phyloP scores from a whole-genome alignment of 2,888 invertebrate species.

The Bombyx huttoni region DNA sequence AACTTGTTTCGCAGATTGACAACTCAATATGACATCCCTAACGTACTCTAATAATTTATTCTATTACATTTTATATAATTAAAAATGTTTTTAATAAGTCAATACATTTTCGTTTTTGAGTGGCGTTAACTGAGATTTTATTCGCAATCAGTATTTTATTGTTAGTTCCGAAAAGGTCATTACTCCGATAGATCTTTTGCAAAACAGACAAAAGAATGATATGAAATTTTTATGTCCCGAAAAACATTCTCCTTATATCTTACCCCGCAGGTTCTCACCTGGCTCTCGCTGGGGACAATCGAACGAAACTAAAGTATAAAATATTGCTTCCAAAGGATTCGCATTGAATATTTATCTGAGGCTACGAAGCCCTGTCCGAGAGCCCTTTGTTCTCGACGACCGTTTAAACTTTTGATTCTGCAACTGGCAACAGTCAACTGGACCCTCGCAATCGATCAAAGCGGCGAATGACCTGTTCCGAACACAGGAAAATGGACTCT shows the following conservation, averaged over 20 bases:
- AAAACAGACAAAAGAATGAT: not conserved
- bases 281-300: slow-evolving; percentile 31
- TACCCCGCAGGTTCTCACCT: not conserved
- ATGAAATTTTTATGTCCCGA: not conserved
- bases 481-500: slow-evolving; percentile 19
- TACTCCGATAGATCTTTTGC: not conserved
- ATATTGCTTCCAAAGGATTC: slow-evolving; percentile 70
- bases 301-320: slow-evolving; percentile 58
- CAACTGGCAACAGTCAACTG: slow-evolving; percentile 69
- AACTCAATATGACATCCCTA: slow-evolving; percentile 22
- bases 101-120: not conserved
- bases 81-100: not conserved
- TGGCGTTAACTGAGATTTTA: not conserved
- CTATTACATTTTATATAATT: not conserved
- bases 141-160: not conserved
- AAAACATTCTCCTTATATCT: not conserved
- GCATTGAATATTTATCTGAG: slow-evolving; percentile 68
- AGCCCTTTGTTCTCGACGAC: slow-evolving; percentile 64
- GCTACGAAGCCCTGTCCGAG: slow-evolving; percentile 55
- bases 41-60: not conserved
- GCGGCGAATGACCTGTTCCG: slow-evolving; percentile 16
- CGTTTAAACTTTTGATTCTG: slow-evolving; percentile 73
- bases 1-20: slow-evolving; percentile 64
- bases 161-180: not conserved
- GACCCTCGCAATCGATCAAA: slow-evolving; percentile 55